Conservation (phyloP, 2,797 vertebrate species). For the Gallinago nigripennis region DNA sequence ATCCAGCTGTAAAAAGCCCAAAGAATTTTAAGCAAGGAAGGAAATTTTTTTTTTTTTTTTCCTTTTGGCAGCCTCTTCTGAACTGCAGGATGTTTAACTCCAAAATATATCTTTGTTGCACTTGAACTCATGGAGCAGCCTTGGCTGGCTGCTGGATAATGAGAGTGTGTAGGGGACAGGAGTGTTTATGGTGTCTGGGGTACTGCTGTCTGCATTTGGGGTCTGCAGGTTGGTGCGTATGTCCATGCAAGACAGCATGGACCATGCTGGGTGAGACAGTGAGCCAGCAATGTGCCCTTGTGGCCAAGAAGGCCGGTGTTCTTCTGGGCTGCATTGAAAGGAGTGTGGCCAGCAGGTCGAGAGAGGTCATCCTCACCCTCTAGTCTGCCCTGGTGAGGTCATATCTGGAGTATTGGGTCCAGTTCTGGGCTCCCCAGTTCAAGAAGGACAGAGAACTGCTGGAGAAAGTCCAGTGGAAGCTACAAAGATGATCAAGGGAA, state of each 20-base stretch:
- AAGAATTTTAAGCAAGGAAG: conserved; percentile 19
- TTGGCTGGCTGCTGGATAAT: not conserved
- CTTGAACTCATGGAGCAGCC: not conserved
- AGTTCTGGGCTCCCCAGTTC: not conserved
- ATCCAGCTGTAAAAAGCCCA: not conserved
- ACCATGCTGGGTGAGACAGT: not conserved
- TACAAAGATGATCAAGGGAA: not conserved
- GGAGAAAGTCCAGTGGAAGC: not conserved
- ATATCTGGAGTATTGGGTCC: not conserved
- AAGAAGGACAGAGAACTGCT: not conserved
- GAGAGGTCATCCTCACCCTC: not conserved
- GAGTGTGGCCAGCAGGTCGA: not conserved
- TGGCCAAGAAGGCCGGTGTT: not conserved
- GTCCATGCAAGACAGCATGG: not conserved
- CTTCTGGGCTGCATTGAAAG: not conserved
- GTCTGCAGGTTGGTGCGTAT: conserved; percentile 47
- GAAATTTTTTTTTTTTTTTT: not conserved
- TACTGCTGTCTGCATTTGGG: conserved; percentile 41
- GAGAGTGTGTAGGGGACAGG: not conserved
- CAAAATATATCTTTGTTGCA: not conserved
- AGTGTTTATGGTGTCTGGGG: conserved; percentile 48
- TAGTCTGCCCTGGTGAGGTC: not conserved
- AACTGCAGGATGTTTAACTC: conserved; percentile 46
- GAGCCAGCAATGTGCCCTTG: not conserved
- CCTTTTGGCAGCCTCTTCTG: not conserved